Percentiles rank a stretch among this genome's conserved stretches.
Evolutionary conservation across 2,888 invertebrate species (phyloP).

Genomic region (Netelia melanura): DNA sequence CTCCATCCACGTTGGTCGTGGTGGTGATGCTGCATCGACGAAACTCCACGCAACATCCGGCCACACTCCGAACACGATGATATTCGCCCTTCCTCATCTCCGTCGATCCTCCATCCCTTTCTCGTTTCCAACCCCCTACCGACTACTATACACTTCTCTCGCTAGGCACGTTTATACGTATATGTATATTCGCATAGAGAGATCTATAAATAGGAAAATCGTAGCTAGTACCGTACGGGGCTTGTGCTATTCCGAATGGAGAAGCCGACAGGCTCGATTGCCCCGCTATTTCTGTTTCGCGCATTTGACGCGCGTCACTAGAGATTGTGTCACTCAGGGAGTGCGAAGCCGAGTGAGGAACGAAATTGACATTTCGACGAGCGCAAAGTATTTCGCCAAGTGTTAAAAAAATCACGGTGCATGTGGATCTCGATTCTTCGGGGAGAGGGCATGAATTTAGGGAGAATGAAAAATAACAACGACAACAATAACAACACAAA

Average conservation of each 20-base stretch:
- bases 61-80: constrained; percentile 64
- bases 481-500: too few relatives aligned
- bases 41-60: constrained; percentile 69
- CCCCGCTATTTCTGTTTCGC: constrained; percentile 5
- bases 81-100: constrained; percentile 41
- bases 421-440: too few relatives aligned
- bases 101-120: not conserved
- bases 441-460: too few relatives aligned
- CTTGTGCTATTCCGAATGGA: not conserved
- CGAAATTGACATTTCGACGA: too few relatives aligned
- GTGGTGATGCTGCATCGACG: constrained; percentile 66
- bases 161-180: not conserved
- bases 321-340: not conserved
- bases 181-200: not conserved
- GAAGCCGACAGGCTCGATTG: constrained; percentile 18
- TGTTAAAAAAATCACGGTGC: too few relatives aligned
- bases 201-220: not conserved
- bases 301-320: not conserved
- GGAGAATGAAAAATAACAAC: too few relatives aligned
- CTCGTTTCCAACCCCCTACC: constrained; percentile 3
- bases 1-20: constrained; percentile 44
- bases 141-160: constrained; percentile 13
- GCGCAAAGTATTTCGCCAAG: too few relatives aligned
- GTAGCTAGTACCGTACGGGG: not conserved
- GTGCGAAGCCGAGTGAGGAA: too few relatives aligned